phyloP scores from a whole-genome alignment of 2,797 vertebrate species.

The Cyclura pinguis region DNA sequence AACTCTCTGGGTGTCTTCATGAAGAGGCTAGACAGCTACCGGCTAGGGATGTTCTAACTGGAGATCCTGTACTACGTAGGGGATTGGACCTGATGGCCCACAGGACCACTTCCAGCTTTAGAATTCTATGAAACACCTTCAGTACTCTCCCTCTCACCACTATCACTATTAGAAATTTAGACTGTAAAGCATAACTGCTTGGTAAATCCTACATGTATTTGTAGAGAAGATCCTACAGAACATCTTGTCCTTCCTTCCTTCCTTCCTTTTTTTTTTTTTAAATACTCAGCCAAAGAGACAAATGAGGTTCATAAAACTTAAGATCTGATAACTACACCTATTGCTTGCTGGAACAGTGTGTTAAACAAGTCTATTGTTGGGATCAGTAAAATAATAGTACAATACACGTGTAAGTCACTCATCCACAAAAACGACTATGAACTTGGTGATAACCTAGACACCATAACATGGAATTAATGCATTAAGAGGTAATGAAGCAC shows the following conservation, averaged over 20 bases:
- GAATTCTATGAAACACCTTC: not conserved
- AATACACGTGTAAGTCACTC: constrained; percentile 27
- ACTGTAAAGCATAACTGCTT: constrained; percentile 6
- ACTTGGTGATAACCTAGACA: constrained; percentile 21
- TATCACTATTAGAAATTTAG: not conserved
- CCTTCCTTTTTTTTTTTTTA: not conserved
- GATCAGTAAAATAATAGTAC: constrained; percentile 20
- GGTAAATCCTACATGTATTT: constrained; percentile 26
- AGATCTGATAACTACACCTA: constrained; percentile 31
- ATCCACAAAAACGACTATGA: not conserved
- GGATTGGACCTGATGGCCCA: too few relatives aligned
- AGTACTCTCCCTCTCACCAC: not conserved
- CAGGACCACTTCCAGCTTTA: too few relatives aligned
- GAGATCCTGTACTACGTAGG: too few relatives aligned
- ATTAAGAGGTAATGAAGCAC: constrained; percentile 11
- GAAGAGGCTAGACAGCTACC: too few relatives aligned
- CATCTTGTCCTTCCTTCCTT: not conserved
- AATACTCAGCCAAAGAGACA: not conserved
- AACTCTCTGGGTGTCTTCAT: not conserved
- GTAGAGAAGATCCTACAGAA: not conserved
- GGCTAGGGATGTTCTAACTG: too few relatives aligned
- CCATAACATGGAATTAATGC: not conserved
- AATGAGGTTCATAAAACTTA: constrained; percentile 10
- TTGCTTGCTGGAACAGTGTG: not conserved
- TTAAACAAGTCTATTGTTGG: constrained; percentile 8